Evolutionary conservation across 1,140 invertebrate genomes (phyloP).

Genomic region (Nixonia krombeini): DNA sequence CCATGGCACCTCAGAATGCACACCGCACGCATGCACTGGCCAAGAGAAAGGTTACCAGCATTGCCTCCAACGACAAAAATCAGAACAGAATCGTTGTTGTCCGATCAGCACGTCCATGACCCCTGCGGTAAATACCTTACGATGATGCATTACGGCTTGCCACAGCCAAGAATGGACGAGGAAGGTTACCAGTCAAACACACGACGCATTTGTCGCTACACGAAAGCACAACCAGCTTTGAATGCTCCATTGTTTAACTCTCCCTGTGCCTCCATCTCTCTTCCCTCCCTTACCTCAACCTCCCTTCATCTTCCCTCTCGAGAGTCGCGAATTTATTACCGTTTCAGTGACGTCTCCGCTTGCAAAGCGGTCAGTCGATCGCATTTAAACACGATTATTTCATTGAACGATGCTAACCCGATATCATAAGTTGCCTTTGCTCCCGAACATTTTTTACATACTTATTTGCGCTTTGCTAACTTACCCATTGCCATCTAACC

Average conservation of each 20-base stretch:
- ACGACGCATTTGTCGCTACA: constrained; percentile 32
- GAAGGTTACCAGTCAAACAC: constrained; percentile 21
- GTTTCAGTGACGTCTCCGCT: background rate
- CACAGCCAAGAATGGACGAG: constrained; percentile 26
- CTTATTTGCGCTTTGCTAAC: too few species aligned
- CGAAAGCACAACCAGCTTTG: constrained; percentile 1
- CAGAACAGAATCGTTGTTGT: constrained; percentile 70
- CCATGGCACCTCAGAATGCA: constrained; percentile 53
- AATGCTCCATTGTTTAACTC: constrained; percentile 17
- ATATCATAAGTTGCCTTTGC: too few species aligned
- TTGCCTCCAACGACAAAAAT: constrained; percentile 64
- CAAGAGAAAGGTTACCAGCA: constrained; percentile 54
- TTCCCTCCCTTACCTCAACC: too few species aligned
- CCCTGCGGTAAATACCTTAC: constrained; percentile 56
- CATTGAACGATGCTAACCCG: too few species aligned
- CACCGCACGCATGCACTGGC: constrained; percentile 47
- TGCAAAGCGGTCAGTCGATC: too few species aligned
- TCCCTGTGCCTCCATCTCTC: too few species aligned
- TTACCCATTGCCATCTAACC: too few species aligned
- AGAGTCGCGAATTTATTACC: constrained; percentile 24
- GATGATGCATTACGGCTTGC: constrained; percentile 27
- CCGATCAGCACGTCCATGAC: constrained; percentile 63
- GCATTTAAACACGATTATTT: too few species aligned
- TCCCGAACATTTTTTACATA: too few species aligned
- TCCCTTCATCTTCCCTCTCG: too few species aligned